A percentile compares a stretch with the other conserved stretches of the same genome.
Evolutionary conservation across 37 sponge, comb jelly and placozoan species (phyloP).

Genomic region (Ianthella basta): DNA sequence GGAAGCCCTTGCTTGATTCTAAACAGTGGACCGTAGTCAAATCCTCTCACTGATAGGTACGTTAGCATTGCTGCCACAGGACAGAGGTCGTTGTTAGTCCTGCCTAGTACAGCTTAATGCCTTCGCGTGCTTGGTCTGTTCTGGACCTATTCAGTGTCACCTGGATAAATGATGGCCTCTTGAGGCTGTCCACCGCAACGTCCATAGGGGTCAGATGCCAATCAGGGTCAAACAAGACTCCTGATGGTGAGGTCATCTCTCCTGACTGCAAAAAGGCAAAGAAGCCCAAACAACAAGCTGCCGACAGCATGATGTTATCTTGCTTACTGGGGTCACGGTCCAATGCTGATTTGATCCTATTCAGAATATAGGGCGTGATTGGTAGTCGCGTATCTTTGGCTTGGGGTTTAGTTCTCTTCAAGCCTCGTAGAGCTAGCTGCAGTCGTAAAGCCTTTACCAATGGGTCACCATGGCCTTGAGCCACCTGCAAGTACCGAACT

Average conservation of each 20-base stretch:
- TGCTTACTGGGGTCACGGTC: neutral
- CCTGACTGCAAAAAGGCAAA: neutral
- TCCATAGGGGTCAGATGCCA: too few species aligned
- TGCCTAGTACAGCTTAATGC: neutral
- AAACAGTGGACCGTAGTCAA: neutral
- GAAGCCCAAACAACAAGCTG: slow-evolving; percentile 27
- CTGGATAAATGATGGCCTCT: too few species aligned
- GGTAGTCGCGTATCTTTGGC: neutral
- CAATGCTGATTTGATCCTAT: neutral
- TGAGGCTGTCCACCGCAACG: too few species aligned
- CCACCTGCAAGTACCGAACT: neutral
- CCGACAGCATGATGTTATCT: slow-evolving; percentile 18
- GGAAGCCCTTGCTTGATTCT: too few species aligned
- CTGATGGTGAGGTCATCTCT: neutral
- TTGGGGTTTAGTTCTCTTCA: neutral
- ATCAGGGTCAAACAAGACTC: too few species aligned
- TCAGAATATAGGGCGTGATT: neutral
- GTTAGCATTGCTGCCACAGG: neutral
- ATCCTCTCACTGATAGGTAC: too few species aligned
- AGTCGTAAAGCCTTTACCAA: neutral
- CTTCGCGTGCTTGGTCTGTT: neutral
- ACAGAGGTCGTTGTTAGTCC: neutral
- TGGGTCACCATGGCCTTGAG: neutral
- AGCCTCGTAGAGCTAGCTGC: neutral
- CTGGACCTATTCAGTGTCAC: neutral